phyloP scores from a whole-genome alignment of 1,140 invertebrate species.

The Panagrolaimus sp. region DNA sequence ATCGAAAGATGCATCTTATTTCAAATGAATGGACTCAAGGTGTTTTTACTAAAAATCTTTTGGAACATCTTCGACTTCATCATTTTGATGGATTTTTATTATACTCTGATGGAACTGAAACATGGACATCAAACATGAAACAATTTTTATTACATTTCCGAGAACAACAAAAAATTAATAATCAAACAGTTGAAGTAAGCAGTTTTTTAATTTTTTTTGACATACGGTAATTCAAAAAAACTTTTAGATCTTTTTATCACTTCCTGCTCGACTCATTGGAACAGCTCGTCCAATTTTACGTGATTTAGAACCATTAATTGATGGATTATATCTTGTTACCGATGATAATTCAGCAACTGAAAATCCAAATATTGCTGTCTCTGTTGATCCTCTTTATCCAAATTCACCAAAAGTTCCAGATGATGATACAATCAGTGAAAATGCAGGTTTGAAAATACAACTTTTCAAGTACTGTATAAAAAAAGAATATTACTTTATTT shows the following conservation, averaged over 20 bases:
- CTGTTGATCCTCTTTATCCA: background rate
- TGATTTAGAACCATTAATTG: background rate
- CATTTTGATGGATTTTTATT: background rate
- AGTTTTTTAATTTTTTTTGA: no score
- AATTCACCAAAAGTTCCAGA: background rate
- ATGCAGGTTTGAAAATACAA: background rate
- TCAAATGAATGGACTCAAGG: background rate
- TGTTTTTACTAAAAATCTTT: background rate
- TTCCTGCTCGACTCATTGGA: background rate
- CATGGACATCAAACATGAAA: background rate
- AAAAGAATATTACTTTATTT: no score
- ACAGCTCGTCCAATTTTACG: background rate
- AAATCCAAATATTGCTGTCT: background rate
- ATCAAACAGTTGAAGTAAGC: background rate
- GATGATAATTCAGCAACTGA: background rate
- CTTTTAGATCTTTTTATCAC: background rate
- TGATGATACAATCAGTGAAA: constrained; percentile 1
- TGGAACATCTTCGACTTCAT: background rate
- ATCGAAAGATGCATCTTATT: background rate
- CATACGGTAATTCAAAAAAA: background rate
- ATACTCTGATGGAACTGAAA: background rate
- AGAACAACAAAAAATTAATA: background rate
- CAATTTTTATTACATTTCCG: background rate
- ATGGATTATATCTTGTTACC: background rate
- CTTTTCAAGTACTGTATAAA: no score